Evolutionary conservation across 2,797 vertebrate genomes (phyloP).

Genomic region (Phyllotis vaccarum): DNA sequence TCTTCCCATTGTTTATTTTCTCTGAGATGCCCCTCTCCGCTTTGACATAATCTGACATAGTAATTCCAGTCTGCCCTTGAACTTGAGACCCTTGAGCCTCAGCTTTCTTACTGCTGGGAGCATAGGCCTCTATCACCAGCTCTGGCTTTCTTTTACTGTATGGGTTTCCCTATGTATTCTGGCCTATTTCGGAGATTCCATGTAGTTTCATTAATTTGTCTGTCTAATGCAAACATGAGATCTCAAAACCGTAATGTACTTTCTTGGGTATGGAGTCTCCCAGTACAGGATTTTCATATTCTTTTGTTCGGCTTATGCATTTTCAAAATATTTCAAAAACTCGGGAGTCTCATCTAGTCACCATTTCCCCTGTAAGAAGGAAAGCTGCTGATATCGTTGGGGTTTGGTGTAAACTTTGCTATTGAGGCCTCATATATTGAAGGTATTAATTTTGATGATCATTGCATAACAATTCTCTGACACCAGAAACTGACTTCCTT

Average conservation of each 20-base stretch:
- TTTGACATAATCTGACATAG: background rate
- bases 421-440: background rate
- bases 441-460: constrained; percentile 14
- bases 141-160: background rate
- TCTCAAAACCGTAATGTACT: background rate
- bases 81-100: background rate
- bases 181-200: constrained; percentile 9
- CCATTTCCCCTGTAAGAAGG: background rate
- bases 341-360: background rate
- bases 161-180: constrained; percentile 10
- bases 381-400: background rate
- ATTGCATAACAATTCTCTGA: background rate
- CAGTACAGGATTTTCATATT: constrained; percentile 3
- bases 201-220: background rate
- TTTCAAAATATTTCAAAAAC: background rate
- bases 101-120: background rate
- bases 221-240: background rate
- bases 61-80: background rate
- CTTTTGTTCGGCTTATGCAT: background rate
- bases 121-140: background rate
- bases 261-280: background rate
- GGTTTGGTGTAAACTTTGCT: background rate
- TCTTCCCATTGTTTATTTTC: background rate
- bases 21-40: background rate
- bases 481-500: background rate